Conservation (phyloP, 2,113 vertebrate genomes). For the Perognathus longimembris region DNA sequence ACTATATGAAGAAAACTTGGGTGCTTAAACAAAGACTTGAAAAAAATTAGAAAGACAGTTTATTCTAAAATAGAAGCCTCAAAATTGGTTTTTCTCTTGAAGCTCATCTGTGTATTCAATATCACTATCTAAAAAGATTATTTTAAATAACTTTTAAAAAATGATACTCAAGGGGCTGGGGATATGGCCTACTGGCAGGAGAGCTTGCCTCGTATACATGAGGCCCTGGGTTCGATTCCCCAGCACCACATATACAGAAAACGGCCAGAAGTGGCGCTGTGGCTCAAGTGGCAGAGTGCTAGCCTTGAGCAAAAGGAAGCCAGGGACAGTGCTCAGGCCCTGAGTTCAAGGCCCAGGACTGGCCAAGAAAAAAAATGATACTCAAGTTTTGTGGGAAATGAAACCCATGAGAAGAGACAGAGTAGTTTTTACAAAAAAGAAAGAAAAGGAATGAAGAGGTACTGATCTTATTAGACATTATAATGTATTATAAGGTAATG, state of each 20-base stretch:
- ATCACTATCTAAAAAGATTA: neutral
- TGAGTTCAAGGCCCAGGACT: too few species aligned
- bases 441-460: neutral
- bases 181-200: too few species aligned
- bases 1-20: neutral
- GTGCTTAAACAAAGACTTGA: neutral
- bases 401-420: neutral
- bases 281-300: too few species aligned
- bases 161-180: neutral
- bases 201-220: too few species aligned
- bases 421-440: neutral
- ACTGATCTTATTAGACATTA: neutral
- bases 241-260: too few species aligned
- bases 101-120: neutral
- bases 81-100: neutral
- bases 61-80: neutral
- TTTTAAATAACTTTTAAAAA: neutral
- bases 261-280: too few species aligned
- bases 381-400: neutral
- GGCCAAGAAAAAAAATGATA: constrained; percentile 4
- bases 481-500: neutral
- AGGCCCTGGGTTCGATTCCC: too few species aligned
- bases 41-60: neutral
- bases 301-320: too few species aligned
- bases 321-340: too few species aligned